Conservation (phyloP, 2,113 vertebrate genomes). For the Chrysemys picta region DNA sequence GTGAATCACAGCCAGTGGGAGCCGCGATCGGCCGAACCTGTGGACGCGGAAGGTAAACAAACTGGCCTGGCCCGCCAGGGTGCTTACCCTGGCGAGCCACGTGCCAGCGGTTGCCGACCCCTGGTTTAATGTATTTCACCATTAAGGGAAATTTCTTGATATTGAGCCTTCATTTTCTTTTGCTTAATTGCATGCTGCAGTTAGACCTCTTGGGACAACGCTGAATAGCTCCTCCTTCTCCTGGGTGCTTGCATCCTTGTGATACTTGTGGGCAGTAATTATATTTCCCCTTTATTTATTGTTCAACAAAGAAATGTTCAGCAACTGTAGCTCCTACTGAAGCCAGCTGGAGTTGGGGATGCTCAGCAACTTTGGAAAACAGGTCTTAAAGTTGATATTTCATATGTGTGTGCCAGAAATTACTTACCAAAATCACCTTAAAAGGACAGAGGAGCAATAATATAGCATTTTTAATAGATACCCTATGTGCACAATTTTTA, state of each 20-base stretch:
- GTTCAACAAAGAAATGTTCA: neutral
- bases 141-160: neutral
- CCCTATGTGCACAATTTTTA: too few species aligned
- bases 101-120: too few species aligned
- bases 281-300: too few species aligned
- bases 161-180: neutral
- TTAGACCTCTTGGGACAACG: neutral
- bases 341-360: neutral
- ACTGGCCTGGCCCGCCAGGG: too few species aligned
- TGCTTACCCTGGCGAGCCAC: too few species aligned
- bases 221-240: neutral
- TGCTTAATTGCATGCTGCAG: neutral
- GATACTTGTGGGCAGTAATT: neutral
- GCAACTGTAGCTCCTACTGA: too few species aligned
- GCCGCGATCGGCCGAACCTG: too few species aligned
- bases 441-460: neutral
- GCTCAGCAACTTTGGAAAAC: neutral
- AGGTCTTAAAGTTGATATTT: neutral
- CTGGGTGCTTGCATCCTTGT: neutral
- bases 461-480: too few species aligned
- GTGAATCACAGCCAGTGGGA: too few species aligned
- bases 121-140: neutral
- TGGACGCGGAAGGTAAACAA: too few species aligned
- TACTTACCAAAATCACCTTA: accelerated
- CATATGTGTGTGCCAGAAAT: neutral